A percentile compares a stretch with the other conserved stretches of the same genome.
Conservation (phyloP, 1,140 invertebrate genomes). For the Camponotus pennsylvanicus region DNA sequence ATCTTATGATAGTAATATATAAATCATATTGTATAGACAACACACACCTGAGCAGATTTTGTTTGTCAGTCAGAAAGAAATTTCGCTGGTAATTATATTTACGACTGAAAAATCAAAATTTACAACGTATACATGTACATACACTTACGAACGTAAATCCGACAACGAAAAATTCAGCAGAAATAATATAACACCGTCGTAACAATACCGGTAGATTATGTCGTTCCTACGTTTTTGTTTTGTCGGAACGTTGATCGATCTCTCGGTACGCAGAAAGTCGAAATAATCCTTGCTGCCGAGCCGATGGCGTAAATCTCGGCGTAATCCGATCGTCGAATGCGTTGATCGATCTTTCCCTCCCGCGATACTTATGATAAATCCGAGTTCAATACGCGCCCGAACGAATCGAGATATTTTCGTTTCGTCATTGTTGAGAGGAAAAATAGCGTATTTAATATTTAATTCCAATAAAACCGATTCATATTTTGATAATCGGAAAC, state of each 20-base stretch:
- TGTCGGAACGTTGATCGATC: constrained; percentile 46
- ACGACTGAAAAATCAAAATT: neutral
- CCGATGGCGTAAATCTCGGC: constrained; percentile 54
- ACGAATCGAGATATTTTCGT: constrained; percentile 16
- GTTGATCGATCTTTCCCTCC: constrained; percentile 44
- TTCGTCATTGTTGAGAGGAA: neutral
- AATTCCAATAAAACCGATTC: constrained; percentile 24
- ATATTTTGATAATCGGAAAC: constrained; percentile 7
- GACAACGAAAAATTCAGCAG: constrained; percentile 15
- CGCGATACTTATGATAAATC: constrained; percentile 63
- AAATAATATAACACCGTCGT: constrained; percentile 29
- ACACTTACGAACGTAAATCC: neutral
- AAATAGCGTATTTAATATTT: constrained; percentile 24
- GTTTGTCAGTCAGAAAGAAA: neutral
- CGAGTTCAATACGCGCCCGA: constrained; percentile 16
- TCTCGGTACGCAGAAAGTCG: constrained; percentile 33
- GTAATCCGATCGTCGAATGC: constrained; percentile 60
- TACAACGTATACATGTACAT: neutral
- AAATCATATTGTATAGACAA: neutral
- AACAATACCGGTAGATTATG: constrained; percentile 39
- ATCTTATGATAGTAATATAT: neutral
- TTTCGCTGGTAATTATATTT: neutral
- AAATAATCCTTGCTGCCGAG: constrained; percentile 54
- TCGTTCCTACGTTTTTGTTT: constrained; percentile 42
- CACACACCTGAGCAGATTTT: neutral